These are phyloP conservation scores for Erithacus rubecula DNA, from an alignment of 2,797 vertebrate genomes.

Conservation along the genomic window DNA sequence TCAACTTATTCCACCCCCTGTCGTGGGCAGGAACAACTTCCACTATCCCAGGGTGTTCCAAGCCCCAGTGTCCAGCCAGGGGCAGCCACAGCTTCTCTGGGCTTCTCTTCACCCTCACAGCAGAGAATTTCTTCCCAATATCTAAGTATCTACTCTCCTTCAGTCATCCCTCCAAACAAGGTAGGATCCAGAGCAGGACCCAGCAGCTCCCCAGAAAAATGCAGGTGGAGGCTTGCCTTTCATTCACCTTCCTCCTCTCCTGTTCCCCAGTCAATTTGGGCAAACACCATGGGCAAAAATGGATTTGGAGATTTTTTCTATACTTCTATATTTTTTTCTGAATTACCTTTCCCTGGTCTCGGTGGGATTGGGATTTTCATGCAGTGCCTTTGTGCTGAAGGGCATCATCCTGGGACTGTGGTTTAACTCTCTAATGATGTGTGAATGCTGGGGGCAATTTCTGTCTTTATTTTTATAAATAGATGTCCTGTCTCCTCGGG, in stretches of 20 bases:
- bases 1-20: too few species aligned
- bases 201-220: background rate
- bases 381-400: background rate
- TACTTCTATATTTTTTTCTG: background rate
- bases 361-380: accelerated
- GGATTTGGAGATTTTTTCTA: background rate
- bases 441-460: background rate
- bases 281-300: background rate
- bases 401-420: background rate
- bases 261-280: background rate
- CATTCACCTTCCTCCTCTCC: background rate
- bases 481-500: background rate
- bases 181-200: background rate
- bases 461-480: background rate
- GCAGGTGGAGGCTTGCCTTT: background rate
- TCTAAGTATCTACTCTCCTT: background rate
- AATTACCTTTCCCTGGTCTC: background rate
- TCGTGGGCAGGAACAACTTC: background rate
- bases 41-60: accelerated
- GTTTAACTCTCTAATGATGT: background rate
- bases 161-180: background rate
- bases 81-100: background rate
- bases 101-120: background rate
- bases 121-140: background rate
- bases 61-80: accelerated